Evolutionary conservation across 2,888 invertebrate genomes (phyloP), one percentile per base, ranked within the genome.

Genomic region (Agrilus mali): DNA sequence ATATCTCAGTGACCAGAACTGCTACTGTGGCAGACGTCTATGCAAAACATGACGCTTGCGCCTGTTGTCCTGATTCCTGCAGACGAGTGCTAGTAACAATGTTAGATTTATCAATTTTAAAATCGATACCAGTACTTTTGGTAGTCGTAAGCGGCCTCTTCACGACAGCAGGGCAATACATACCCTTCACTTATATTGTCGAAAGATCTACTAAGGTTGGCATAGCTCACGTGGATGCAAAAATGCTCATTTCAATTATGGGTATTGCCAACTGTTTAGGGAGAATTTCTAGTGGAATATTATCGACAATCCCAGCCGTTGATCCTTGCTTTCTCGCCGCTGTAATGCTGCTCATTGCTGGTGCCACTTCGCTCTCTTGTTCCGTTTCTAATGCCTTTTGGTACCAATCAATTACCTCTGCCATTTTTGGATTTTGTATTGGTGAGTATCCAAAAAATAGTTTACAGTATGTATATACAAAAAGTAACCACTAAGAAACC

Each of bases 91-190:
- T 67, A 13, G 54, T 53, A 1, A 63, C 63, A n/a, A 63, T 67
- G 61, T 42, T 66, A 15, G 59, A 66, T 47, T 49, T 57, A 20
- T 43, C 49, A 4, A 45, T 65, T 39, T 42, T 65, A 16, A 57
- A 55, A 41, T 56, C 55, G 0, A 51, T 50, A 3, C 51, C 61
- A 1, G 71, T 71, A 50, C 48, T 58, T 0, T 31, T 69, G 7
- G 50, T 72, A 16, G 48, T 64, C 2, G 42, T 62, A 1, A 66
- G 68, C 39, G 66, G 87, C 10, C 80, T 83, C 46, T 65, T 86
- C 44, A 82, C 82, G 1, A 75, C 82, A 58, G 71, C 85, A 60
- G 86, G 86, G 49, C 78, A 85, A 57, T 85, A 82, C 59, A 78
- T 84, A 13, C 86, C 87, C 1, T 88, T 80, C 61, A 72, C 82